Conservation (phyloP, 2,797 vertebrate genomes). For the Sebastes kiyomatsui region DNA sequence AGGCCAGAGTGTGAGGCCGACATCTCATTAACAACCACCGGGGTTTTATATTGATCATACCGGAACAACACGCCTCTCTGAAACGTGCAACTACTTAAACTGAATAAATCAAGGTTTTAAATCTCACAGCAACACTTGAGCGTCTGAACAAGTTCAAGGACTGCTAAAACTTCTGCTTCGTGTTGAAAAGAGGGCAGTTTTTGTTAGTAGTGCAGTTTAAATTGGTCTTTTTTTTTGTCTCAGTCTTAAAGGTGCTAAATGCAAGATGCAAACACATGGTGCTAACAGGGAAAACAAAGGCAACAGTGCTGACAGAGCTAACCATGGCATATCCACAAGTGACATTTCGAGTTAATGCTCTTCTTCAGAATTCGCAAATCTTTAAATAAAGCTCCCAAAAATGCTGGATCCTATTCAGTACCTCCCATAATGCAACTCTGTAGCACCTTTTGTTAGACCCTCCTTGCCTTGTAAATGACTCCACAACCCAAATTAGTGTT, state of each 20-base stretch:
- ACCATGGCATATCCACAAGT: no score
- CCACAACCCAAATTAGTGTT: background rate
- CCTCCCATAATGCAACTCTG: background rate
- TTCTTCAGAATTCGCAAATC: background rate
- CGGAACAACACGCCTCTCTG: background rate
- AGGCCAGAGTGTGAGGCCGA: background rate
- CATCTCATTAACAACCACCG: slow-evolving; percentile 14
- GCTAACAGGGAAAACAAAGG: no score
- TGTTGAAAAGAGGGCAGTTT: background rate
- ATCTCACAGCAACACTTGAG: background rate
- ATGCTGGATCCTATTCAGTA: background rate
- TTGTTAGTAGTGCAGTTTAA: background rate
- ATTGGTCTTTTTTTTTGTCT: background rate
- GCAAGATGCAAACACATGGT: no score
- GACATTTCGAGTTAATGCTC: no score
- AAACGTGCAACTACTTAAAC: background rate
- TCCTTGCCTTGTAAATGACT: background rate
- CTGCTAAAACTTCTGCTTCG: background rate
- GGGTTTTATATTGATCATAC: slow-evolving; percentile 20
- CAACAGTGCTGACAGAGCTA: no score
- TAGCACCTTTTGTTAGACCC: background rate
- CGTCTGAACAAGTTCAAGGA: background rate
- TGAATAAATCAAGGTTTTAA: background rate
- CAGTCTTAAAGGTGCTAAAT: background rate
- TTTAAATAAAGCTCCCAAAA: background rate